These are phyloP conservation scores for Entomobrya multifasciata DNA, from an alignment of 2,888 invertebrate species.

Conservation along the genomic window DNA sequence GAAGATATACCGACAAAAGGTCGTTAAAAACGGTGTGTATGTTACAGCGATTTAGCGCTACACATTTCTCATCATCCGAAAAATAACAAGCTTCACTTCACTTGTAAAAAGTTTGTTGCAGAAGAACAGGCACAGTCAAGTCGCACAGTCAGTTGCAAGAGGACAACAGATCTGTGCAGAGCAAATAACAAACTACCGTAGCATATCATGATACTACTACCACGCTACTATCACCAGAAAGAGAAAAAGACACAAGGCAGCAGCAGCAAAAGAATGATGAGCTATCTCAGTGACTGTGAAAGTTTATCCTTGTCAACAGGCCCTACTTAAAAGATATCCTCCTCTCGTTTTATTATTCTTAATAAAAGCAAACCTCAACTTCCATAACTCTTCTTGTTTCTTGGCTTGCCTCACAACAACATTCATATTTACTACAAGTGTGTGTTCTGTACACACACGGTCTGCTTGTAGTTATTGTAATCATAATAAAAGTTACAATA, in stretches of 20 bases:
- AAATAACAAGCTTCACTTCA: neutral
- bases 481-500: constrained; percentile 8
- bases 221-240: neutral
- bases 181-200: no score
- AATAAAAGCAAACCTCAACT: constrained; percentile 50
- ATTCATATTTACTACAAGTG: neutral
- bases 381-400: constrained; percentile 26
- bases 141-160: neutral
- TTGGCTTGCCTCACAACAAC: constrained; percentile 3
- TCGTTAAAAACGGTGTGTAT: constrained; percentile 49
- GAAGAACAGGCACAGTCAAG: neutral
- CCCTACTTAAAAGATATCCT: constrained; percentile 5
- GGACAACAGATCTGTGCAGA: neutral
- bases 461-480: neutral
- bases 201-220: neutral
- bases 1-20: neutral
- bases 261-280: constrained; percentile 49
- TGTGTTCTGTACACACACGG: neutral
- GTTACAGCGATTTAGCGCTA: constrained; percentile 11
- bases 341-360: constrained; percentile 24
- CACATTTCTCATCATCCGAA: constrained; percentile 10
- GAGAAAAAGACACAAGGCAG: constrained; percentile 5
- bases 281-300: constrained; percentile 54
- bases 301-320: constrained; percentile 67
- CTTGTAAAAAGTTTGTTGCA: neutral